Evolutionary conservation across 2,797 vertebrate species (phyloP).

Genomic region (Dryobates pubescens): DNA sequence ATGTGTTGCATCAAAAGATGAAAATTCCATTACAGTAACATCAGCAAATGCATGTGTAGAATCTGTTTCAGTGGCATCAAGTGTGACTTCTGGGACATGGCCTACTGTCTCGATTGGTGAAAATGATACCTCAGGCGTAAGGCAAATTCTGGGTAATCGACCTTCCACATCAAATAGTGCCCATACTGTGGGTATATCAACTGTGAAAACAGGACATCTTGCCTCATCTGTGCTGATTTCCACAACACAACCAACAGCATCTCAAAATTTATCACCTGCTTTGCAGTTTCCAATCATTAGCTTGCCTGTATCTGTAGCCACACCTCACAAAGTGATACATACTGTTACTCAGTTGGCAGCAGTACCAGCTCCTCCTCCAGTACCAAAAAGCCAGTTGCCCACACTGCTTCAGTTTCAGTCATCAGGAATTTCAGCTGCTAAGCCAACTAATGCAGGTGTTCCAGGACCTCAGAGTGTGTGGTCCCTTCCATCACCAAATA

Average conservation of each 20-base stretch:
- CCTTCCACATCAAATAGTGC: conserved; percentile 68
- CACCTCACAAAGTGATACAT: conserved; percentile 56
- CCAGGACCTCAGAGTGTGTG: conserved; percentile 68
- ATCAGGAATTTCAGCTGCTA: conserved; percentile 65
- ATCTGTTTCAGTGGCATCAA: conserved; percentile 72
- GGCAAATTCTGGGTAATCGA: conserved; percentile 66
- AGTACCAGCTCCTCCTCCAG: conserved; percentile 45
- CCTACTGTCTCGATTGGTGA: conserved; percentile 68
- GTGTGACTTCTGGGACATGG: conserved; percentile 29
- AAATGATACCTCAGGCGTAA: conserved; percentile 72
- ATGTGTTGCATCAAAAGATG: conserved; percentile 63
- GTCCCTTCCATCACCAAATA: conserved; percentile 47
- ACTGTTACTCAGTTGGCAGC: conserved; percentile 64
- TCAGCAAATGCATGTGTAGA: conserved; percentile 66
- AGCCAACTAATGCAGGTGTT: conserved; percentile 69
- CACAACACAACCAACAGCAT: conserved; percentile 75
- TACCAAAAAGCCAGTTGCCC: conserved; percentile 72
- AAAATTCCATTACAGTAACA: conserved; percentile 69
- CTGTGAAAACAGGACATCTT: conserved; percentile 86
- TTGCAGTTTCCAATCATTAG: conserved; percentile 75
- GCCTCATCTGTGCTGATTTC: conserved; percentile 85
- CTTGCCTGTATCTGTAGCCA: conserved; percentile 66
- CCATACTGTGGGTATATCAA: conserved; percentile 81
- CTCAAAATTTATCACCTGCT: conserved; percentile 77
- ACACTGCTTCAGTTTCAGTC: conserved; percentile 71